Conservation (phyloP, 64 coral and sea anemone species). For the Stichodactyla mertensii region DNA sequence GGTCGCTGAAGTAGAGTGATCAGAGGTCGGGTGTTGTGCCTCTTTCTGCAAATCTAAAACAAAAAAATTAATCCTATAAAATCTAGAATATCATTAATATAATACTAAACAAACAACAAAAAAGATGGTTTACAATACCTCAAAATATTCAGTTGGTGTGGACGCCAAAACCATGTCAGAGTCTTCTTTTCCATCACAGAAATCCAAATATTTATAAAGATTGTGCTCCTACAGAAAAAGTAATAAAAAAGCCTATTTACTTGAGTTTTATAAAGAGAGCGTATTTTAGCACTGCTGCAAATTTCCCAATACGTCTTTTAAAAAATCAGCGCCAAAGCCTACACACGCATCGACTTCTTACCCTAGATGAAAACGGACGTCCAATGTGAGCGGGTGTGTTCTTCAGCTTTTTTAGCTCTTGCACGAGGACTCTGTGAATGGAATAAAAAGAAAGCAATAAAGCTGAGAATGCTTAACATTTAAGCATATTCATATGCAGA, state of each 20-base stretch:
- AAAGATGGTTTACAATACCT: slow-evolving; percentile 30
- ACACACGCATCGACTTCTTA: background rate
- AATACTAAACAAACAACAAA: background rate
- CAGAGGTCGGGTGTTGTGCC: slow-evolving; percentile 29
- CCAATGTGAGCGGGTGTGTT: background rate
- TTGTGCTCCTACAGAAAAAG: slow-evolving; percentile 49
- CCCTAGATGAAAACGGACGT: background rate
- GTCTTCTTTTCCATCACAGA: slow-evolving; percentile 75
- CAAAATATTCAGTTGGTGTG: slow-evolving; percentile 46
- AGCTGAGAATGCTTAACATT: background rate
- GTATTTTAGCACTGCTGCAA: background rate
- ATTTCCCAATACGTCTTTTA: background rate
- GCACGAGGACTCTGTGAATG: slow-evolving; percentile 47
- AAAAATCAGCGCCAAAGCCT: background rate
- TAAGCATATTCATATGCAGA: too few species aligned
- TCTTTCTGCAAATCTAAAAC: slow-evolving; percentile 14
- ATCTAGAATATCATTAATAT: background rate
- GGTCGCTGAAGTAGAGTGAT: slow-evolving; percentile 33
- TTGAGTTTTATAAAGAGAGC: background rate
- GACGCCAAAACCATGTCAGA: slow-evolving; percentile 57
- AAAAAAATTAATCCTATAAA: background rate
- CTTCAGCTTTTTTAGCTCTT: slow-evolving; percentile 42
- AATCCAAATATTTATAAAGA: slow-evolving; percentile 71
- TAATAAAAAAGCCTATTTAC: background rate
- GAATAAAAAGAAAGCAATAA: background rate